Percentiles rank a stretch among this genome's conserved stretches.
These are phyloP conservation scores for Cnemophilus loriae DNA, from an alignment of 2,113 vertebrate species.

Conservation along the genomic window DNA sequence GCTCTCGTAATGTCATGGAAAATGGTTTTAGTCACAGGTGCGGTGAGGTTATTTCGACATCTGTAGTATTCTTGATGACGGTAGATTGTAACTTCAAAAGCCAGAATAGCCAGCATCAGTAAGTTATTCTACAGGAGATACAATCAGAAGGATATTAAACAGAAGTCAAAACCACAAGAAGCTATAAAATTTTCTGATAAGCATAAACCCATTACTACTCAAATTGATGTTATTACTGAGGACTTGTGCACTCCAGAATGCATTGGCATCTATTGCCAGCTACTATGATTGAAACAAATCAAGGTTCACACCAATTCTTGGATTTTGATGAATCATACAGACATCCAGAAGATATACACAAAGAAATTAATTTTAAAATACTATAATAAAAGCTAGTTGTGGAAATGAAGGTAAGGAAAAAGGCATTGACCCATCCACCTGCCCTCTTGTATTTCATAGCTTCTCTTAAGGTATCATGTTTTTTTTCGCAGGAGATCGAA, in stretches of 20 bases:
- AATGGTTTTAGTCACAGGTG: conserved; percentile 88
- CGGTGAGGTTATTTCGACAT: conserved; percentile 85
- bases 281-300: background rate
- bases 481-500: background rate
- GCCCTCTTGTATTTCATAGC: background rate
- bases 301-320: background rate
- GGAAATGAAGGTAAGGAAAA: background rate
- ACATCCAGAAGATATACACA: background rate
- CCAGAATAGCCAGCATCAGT: conserved; percentile 89
- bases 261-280: background rate
- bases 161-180: background rate
- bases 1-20: conserved; percentile 93
- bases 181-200: background rate
- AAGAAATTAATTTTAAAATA: background rate
- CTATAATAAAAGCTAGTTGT: background rate
- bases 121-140: conserved; percentile 83
- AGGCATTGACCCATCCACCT: background rate
- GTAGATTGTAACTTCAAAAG: conserved; percentile 94
- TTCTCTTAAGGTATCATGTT: background rate
- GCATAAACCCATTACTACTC: background rate
- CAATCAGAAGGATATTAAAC: background rate
- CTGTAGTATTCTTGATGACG: conserved; percentile 93
- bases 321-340: background rate
- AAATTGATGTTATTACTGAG: background rate
- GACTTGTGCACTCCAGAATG: background rate